Conservation (phyloP, 2,888 invertebrate genomes). For the Trimorus sp. region DNA sequence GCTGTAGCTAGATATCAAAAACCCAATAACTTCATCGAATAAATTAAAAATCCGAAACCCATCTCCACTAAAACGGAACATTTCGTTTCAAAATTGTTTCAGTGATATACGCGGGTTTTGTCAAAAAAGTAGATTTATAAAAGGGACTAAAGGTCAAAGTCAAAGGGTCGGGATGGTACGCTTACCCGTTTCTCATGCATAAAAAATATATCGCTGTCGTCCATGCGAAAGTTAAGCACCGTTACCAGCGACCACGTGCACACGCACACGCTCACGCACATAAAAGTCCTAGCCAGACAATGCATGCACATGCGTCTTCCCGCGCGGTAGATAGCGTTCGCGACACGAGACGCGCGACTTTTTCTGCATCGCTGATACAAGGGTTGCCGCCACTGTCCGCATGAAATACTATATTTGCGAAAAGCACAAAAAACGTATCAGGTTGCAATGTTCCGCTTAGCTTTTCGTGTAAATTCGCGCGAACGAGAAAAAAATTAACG, state of each 20-base stretch:
- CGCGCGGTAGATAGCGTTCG: conserved; percentile 48
- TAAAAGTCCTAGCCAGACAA: conserved; percentile 55
- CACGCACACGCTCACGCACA: conserved; percentile 49
- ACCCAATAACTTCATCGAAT: too few relatives aligned
- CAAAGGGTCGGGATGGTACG: too few relatives aligned
- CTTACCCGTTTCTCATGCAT: conserved; percentile 69
- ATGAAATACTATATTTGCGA: conserved; percentile 44
- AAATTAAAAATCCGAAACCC: too few relatives aligned
- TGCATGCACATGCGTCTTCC: conserved; percentile 59
- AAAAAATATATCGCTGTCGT: conserved; percentile 65
- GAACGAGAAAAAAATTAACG: not conserved
- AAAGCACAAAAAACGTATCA: conserved; percentile 16
- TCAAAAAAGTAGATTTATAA: too few relatives aligned
- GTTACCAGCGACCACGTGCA: conserved; percentile 67
- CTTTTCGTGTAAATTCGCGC: conserved; percentile 28
- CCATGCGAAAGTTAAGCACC: conserved; percentile 69
- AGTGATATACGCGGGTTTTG: too few relatives aligned
- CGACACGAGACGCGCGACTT: conserved; percentile 57
- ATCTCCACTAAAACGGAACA: too few relatives aligned
- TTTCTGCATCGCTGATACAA: conserved; percentile 59
- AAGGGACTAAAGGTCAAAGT: too few relatives aligned
- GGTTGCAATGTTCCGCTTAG: conserved; percentile 26
- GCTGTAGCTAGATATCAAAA: too few relatives aligned
- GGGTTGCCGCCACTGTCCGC: conserved; percentile 39
- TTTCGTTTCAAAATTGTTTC: too few relatives aligned